A percentile compares a stretch with the other conserved stretches of the same genome.
Evolutionary conservation across 2,113 vertebrate genomes (phyloP).

Genomic region (Protobothrops flavoviridis): DNA sequence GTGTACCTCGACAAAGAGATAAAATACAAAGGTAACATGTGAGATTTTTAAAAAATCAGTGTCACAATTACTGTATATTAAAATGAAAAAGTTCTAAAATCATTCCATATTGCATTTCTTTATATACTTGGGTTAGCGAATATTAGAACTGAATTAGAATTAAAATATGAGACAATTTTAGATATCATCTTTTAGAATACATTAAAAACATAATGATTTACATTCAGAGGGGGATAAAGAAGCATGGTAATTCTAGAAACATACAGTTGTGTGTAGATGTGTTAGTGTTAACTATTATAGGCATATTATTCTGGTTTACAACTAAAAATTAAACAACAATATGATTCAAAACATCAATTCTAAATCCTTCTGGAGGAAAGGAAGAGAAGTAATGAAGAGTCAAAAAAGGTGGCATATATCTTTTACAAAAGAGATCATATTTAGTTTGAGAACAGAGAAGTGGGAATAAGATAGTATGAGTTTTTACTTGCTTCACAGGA

Average conservation of each 20-base stretch:
- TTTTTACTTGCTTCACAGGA: not conserved
- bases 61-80: not conserved
- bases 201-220: not conserved
- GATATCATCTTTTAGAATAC: not conserved
- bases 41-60: not conserved
- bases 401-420: not conserved
- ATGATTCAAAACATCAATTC: not conserved
- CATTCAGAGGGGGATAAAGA: not conserved
- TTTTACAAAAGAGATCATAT: not conserved
- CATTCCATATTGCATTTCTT: not conserved
- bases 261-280: not conserved
- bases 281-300: not conserved
- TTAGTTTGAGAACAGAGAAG: not conserved
- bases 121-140: not conserved
- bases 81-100: not conserved
- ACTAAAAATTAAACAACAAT: not conserved
- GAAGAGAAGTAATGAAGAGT: not conserved
- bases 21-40: not conserved
- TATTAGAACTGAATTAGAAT: not conserved
- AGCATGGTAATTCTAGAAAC: not conserved
- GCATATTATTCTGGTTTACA: not conserved
- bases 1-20: not conserved
- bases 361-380: not conserved
- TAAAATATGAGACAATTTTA: not conserved
- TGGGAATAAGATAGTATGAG: not conserved